A percentile compares a stretch with the other conserved stretches of the same genome.
Evolutionary conservation across 2,113 vertebrate genomes (phyloP).

Genomic region (Ceuthmochares aereus): DNA sequence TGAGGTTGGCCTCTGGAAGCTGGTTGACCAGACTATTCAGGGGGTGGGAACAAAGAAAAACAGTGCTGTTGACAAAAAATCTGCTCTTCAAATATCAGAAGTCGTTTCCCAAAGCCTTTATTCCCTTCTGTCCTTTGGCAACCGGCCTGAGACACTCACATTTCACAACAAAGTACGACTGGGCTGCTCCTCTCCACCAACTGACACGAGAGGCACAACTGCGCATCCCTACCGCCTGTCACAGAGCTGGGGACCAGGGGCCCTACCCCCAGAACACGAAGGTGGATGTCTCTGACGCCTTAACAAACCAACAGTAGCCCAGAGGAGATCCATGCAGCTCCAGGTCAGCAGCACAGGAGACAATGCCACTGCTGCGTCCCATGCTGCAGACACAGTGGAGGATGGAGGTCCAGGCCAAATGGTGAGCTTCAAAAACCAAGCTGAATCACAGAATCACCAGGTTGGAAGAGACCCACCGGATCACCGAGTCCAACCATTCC

Average conservation of each 20-base stretch:
- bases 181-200: neutral
- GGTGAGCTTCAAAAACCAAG: neutral
- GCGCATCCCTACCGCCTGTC: neutral
- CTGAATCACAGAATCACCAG: no score
- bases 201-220: neutral
- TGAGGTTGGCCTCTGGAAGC: slow-evolving; percentile 78
- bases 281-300: neutral
- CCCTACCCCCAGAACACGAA: accelerated
- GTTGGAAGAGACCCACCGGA: no score
- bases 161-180: neutral
- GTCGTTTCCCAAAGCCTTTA: neutral
- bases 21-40: slow-evolving; percentile 72
- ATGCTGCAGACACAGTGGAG: accelerated
- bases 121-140: neutral
- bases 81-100: neutral
- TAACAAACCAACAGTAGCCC: accelerated
- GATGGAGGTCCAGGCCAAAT: neutral
- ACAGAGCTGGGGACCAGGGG: neutral
- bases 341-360: neutral
- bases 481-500: no score
- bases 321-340: neutral
- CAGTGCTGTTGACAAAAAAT: neutral
- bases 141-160: neutral
- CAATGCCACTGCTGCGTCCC: neutral
- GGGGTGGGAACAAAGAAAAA: neutral